Percentiles rank a stretch among this genome's conserved stretches.
These are phyloP conservation scores for Leucopternis melanops DNA, from an alignment of 2,113 vertebrate genomes.

Conservation along the genomic window DNA sequence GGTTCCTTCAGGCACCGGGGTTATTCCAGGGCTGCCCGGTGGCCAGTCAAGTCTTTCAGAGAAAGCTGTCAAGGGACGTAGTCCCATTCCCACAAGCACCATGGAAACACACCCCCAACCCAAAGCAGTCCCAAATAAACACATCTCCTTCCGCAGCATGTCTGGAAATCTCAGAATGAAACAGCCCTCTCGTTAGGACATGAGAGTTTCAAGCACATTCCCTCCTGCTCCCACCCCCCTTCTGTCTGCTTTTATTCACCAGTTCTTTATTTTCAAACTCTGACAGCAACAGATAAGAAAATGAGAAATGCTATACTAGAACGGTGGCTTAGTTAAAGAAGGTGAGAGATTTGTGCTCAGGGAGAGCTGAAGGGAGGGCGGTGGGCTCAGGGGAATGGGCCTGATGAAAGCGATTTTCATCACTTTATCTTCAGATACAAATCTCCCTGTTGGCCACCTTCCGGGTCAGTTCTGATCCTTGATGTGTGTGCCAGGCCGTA, in stretches of 20 bases:
- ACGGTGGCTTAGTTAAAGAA: not conserved
- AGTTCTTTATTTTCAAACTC: not conserved
- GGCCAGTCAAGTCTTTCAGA: not conserved
- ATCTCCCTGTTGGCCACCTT: not conserved
- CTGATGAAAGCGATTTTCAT: not conserved
- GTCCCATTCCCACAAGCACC: not conserved
- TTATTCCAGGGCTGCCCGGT: not conserved
- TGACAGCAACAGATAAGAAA: not conserved
- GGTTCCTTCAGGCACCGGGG: not conserved
- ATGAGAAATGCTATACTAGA: not conserved
- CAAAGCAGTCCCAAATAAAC: not conserved
- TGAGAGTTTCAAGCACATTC: not conserved
- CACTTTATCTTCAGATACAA: not conserved
- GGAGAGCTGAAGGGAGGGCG: not conserved
- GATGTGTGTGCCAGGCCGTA: not conserved
- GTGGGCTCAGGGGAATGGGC: not conserved
- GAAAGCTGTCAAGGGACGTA: not conserved
- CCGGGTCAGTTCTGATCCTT: not conserved
- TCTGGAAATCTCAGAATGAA: not conserved
- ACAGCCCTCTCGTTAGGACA: not conserved
- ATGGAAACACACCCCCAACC: not conserved
- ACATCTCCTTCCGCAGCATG: not conserved
- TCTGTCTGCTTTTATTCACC: slow-evolving; percentile 2
- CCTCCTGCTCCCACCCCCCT: not conserved
- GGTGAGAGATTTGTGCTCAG: not conserved